phyloP scores from a whole-genome alignment of 2,888 invertebrate species.

The Hypomecis atomaria region DNA sequence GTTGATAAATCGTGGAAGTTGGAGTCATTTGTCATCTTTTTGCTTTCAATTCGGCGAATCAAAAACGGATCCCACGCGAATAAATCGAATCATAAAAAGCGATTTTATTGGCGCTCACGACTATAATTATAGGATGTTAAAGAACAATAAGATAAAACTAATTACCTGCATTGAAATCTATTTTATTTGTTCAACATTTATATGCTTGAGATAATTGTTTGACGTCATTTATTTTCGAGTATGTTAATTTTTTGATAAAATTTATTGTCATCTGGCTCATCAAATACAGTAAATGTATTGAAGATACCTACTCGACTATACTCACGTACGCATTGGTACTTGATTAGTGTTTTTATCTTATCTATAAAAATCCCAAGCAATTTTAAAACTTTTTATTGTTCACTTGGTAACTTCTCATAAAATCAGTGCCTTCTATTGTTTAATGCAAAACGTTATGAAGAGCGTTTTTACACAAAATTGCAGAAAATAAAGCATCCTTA shows the following conservation, averaged over 20 bases:
- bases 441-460: too few species aligned
- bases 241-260: constrained; percentile 36
- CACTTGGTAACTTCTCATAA: too few species aligned
- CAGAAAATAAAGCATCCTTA: too few species aligned
- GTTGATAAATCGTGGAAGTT: constrained; percentile 7
- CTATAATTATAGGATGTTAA: constrained; percentile 13
- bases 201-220: constrained; percentile 36
- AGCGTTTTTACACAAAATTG: too few species aligned
- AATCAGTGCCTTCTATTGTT: too few species aligned
- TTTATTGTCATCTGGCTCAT: constrained; percentile 32
- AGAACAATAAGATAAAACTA: constrained; percentile 36
- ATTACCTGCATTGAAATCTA: constrained; percentile 42
- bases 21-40: constrained; percentile 21
- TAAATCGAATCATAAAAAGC: constrained; percentile 33
- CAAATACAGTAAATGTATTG: constrained; percentile 31
- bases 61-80: constrained; percentile 22
- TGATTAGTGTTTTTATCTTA: neutral
- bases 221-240: constrained; percentile 37
- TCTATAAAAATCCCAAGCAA: neutral
- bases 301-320: constrained; percentile 21
- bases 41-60: constrained; percentile 23
- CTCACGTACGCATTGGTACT: constrained; percentile 20
- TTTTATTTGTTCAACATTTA: constrained; percentile 34
- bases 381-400: neutral
- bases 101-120: constrained; percentile 43